Evolutionary conservation across 2,797 vertebrate genomes (phyloP), one percentile per base, ranked within the genome.

Genomic region (Falco naumanni): DNA sequence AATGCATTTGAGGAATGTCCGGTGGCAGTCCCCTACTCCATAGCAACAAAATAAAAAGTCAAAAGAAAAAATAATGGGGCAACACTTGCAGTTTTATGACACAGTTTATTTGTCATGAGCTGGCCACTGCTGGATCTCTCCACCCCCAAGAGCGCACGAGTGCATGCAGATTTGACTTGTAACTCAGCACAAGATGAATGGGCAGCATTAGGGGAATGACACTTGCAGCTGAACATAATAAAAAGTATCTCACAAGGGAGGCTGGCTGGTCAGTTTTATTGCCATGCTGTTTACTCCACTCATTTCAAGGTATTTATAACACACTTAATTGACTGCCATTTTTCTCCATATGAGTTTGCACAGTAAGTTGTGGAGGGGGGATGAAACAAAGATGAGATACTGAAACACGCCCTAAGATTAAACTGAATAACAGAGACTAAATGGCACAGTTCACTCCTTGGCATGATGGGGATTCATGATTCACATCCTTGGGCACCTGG

Each of bases 191-290:
- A 86, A 96, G 95, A 96, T 70, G 66, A 78, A 96, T 89, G 84
- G 70, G 22, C 41, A 85, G 47, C 63, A 74, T 92, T 92, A 95
- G 50, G 70, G 50, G 90, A 94, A 89, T 91, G 92, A 54, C 71
- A 68, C 59, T 95, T 93, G 70, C 71, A 92, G 66, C 54, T 69
- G 79, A 97, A 94, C 71, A 56, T 87, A 92, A 95, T 89, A 86
- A 96, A 97, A 96, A 91, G 47, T 71, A 85, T 28, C 77, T 94
- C 70, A 51, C 15, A 59, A 43, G 41, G 53, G 82, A 93, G 84
- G 53, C 48, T 80, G 79, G 22, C 56, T 72, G 61, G 79, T 81
- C 64, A 87, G n/a, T 26, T 72, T 87, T 72, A 78, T 93, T 90
- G 77, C 41, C 68, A 26, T 70, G 41, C 21, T 60, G 60, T 77